Evolutionary conservation across 2,113 vertebrate genomes (phyloP), one percentile per base, ranked within the genome.

Genomic region (Merops nubicus): DNA sequence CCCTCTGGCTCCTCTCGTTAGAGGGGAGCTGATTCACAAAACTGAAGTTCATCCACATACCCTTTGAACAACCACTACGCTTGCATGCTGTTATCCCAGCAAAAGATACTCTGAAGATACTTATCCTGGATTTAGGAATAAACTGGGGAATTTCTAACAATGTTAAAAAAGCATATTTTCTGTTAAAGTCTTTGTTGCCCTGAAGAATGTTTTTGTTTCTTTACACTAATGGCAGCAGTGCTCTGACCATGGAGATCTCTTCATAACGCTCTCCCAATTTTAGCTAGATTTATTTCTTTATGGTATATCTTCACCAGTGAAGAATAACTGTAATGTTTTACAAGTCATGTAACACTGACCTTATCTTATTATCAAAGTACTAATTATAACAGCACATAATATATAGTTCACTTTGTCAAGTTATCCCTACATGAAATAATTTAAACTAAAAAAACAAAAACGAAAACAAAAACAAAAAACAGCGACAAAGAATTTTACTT

Each of bases 401-500:
- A 83, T 12, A 76, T 2, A 69, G 5, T 80, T 90, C 14, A 67
- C 43, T 89, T 50, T 64, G 47, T 59, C 60, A 91, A 34, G 21
- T 89, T 91, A 57, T 25, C 9, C 23, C 13, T 62, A 60, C 22
- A n/a, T 0, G 3, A 18, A 72, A 15, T 34, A 67, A 80, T 73
- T 89, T 64, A 45, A 95, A 50, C 25, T 48, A 70, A 68, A 81
- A 51, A 60, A 60, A 60, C 13, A 23, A 26, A 64, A 42, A 20
- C 16, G 34, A n/a, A 18, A 43, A 25, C 29, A 34, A 59, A 34
- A 0, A 0, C 36, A 83, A 47, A 62, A 8, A 82, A 60, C 22
- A 87, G n/a, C n/a, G n/a, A 33, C 4, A 75, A 22, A 88, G 74
- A 76, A 69, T 69, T 80, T 84, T 95, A 98, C 99, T 99, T 97